phyloP scores from a whole-genome alignment of 2,113 vertebrate genomes.

The Pedionomus torquatus region DNA sequence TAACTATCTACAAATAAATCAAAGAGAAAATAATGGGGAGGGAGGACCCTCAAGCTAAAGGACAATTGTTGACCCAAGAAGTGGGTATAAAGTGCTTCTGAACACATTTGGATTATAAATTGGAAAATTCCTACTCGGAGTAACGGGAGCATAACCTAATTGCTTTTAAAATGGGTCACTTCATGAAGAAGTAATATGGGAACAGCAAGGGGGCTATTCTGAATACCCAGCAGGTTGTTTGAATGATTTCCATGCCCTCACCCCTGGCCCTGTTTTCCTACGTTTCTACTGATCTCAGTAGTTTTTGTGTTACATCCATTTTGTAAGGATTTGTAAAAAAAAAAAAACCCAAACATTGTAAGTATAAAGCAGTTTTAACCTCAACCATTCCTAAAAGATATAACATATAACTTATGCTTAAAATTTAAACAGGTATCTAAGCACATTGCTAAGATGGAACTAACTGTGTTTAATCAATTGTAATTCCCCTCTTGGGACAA shows the following conservation, averaged over 20 bases:
- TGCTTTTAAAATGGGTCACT: not conserved
- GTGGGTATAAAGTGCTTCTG: not conserved
- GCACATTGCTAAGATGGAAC: not conserved
- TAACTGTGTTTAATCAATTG: not conserved
- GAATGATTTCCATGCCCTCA: not conserved
- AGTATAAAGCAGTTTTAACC: not conserved
- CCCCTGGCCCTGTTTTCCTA: rapidly evolving
- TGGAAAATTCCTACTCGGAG: not conserved
- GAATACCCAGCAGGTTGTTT: not conserved
- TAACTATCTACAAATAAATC: not conserved
- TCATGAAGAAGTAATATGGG: not conserved
- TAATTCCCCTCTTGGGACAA: not conserved
- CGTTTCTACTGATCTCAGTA: not conserved
- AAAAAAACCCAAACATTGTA: not conserved
- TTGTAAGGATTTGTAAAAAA: not conserved
- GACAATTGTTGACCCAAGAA: not conserved
- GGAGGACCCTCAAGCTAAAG: not conserved
- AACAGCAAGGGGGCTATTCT: not conserved
- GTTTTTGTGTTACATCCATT: not conserved
- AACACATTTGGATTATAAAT: not conserved
- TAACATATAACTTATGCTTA: not conserved
- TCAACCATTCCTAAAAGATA: not conserved
- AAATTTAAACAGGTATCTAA: not conserved
- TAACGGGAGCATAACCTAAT: not conserved
- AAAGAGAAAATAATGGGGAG: not conserved